A percentile compares a stretch with the other conserved stretches of the same genome.
These are phyloP conservation scores for Montipora foliosa DNA, from an alignment of 64 coral and sea anemone species.

Conservation along the genomic window DNA sequence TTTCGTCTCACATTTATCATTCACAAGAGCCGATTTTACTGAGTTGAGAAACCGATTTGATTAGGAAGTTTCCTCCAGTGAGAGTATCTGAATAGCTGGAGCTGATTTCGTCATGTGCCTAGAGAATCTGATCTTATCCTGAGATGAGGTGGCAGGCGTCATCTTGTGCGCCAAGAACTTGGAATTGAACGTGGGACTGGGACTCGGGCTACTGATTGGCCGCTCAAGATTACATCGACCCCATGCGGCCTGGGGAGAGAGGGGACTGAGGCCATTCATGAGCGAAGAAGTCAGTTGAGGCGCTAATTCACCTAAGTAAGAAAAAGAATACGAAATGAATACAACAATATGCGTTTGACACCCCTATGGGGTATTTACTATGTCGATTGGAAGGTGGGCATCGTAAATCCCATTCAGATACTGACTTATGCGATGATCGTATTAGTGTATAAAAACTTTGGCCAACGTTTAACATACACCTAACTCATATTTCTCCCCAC, in stretches of 20 bases:
- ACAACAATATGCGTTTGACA: too few relatives aligned
- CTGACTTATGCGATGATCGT: too few relatives aligned
- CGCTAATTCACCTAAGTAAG: not conserved
- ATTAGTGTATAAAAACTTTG: too few relatives aligned
- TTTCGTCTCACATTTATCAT: too few relatives aligned
- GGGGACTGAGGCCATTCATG: not conserved
- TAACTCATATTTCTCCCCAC: too few relatives aligned
- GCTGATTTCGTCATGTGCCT: conserved; percentile 65
- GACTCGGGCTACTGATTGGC: conserved; percentile 22
- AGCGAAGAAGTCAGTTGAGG: not conserved
- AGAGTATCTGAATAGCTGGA: conserved; percentile 57
- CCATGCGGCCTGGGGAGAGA: not conserved
- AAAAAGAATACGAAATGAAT: not conserved
- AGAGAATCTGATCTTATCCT: conserved; percentile 49
- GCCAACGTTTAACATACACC: too few relatives aligned
- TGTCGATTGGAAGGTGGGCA: too few relatives aligned
- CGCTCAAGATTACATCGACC: not conserved
- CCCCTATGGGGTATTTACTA: too few relatives aligned
- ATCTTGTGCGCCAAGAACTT: not conserved
- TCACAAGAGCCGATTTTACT: not conserved
- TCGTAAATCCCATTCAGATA: too few relatives aligned
- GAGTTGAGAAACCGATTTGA: not conserved
- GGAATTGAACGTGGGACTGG: not conserved
- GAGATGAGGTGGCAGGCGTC: not conserved
- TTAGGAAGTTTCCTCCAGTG: not conserved